A percentile compares a stretch with the other conserved stretches of the same genome.
phyloP scores from a whole-genome alignment of 2,113 vertebrate genomes.

The Morone chrysops region DNA sequence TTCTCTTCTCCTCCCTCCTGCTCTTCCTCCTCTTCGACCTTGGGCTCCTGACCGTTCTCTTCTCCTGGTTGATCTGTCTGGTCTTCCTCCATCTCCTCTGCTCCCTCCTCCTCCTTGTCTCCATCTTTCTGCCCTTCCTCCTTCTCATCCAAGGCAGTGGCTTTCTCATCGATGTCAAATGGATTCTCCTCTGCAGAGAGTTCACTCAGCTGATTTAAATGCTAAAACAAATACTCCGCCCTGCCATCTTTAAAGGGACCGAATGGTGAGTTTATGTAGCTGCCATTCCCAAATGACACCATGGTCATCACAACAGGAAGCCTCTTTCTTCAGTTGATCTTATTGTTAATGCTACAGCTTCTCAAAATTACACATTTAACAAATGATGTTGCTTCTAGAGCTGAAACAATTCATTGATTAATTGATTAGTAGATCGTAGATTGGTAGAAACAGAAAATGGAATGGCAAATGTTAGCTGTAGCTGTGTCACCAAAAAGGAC shows the following conservation, averaged over 20 bases:
- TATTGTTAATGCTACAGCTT: too few relatives aligned
- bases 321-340: too few relatives aligned
- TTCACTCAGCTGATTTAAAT: not conserved
- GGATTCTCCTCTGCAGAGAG: slow-evolving; percentile 86
- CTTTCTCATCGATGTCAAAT: slow-evolving; percentile 89
- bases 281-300: too few relatives aligned
- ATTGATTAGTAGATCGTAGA: too few relatives aligned
- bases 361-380: too few relatives aligned
- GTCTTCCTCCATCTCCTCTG: slow-evolving; percentile 65
- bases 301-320: not conserved
- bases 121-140: slow-evolving; percentile 74
- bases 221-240: not conserved
- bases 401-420: too few relatives aligned
- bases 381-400: too few relatives aligned
- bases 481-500: too few relatives aligned
- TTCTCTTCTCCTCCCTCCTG: slow-evolving; percentile 59
- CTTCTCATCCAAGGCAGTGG: slow-evolving; percentile 80
- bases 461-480: too few relatives aligned
- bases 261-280: too few relatives aligned
- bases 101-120: slow-evolving; percentile 62
- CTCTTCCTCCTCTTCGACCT: slow-evolving; percentile 73
- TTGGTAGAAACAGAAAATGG: too few relatives aligned
- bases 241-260: too few relatives aligned
- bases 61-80: slow-evolving; percentile 67
- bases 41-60: slow-evolving; percentile 74